Percentiles rank a stretch among this genome's conserved stretches.
phyloP scores from a whole-genome alignment of 2,888 invertebrate genomes.

The Hirtodrosophila histrioides region DNA sequence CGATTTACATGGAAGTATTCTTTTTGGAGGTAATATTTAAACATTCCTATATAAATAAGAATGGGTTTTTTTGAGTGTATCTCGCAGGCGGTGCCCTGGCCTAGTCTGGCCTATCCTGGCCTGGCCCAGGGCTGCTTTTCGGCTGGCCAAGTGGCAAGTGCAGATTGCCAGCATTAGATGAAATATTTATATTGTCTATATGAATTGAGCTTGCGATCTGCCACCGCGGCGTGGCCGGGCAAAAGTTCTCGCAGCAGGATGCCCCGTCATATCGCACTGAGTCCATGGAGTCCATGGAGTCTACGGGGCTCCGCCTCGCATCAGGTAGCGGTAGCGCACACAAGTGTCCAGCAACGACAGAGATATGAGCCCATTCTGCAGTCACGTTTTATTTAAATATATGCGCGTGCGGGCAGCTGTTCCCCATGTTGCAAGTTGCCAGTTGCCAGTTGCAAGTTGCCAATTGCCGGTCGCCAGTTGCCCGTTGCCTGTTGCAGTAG shows the following conservation, averaged over 20 bases:
- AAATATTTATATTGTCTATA: slow-evolving; percentile 82
- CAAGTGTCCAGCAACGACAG: slow-evolving; percentile 81
- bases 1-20: not conserved
- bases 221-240: slow-evolving; percentile 45
- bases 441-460: not conserved
- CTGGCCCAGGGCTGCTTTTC: slow-evolving; percentile 34
- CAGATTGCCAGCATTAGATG: slow-evolving; percentile 82
- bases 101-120: slow-evolving; percentile 18
- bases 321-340: slow-evolving; percentile 81
- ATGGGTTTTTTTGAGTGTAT: slow-evolving; percentile 25
- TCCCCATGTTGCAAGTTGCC: slow-evolving; percentile 18
- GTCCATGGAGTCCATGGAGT: slow-evolving; percentile 12
- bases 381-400: slow-evolving; percentile 82
- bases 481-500: slow-evolving; percentile 18
- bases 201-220: slow-evolving; percentile 76
- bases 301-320: slow-evolving; percentile 26
- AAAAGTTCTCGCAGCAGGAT: slow-evolving; percentile 73
- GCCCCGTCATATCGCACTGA: slow-evolving; percentile 53
- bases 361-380: slow-evolving; percentile 78
- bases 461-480: slow-evolving; percentile 2
- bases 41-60: too few species aligned
- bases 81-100: slow-evolving; percentile 25
- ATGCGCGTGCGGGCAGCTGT: slow-evolving; percentile 80
- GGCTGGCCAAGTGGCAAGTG: slow-evolving; percentile 72
- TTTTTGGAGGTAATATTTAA: too few species aligned